Evolutionary conservation across 2,797 vertebrate species (phyloP), one percentile per base, ranked within the genome.

Genomic region (Amazonetta brasiliensis): DNA sequence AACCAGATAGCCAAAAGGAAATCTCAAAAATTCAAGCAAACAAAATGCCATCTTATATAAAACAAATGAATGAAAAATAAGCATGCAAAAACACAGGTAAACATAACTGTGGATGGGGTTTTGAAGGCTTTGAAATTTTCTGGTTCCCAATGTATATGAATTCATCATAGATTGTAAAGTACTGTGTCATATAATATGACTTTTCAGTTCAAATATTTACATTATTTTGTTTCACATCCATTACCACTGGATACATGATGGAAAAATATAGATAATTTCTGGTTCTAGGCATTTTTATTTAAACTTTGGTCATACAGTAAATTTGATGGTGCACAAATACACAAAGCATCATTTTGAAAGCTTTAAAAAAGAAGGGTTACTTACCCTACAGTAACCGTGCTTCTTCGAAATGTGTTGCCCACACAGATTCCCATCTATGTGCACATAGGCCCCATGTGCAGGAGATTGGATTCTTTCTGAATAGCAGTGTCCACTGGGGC

Each of bases 331-430:
- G 91, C 95, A 94, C 91, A 84, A 84, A 67, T 50, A 85, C 81
- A 96, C 85, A 96, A 92, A 89, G 95, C 96, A 96, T 96, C 88
- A 5, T 84, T 90, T 35, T 41, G 94, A 97, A 97, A 97, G 88
- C 95, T 97, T 96, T 96, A 97, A 89, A 96, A 97, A 96, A 96
- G 93, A 96, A 93, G 94, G 96, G 96, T 94, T 97, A 97, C 96
- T 97, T 97, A 97, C 96, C 96, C 95, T 97, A 97, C 96, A 97
- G 95, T 97, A 97, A 96, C 96, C 94, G 96, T 95, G 96, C 96
- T 97, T 97, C 96, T 97, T 97, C 95, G 96, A 97, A 97, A 97
- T 97, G 96, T 97, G 95, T 97, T 97, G 96, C 92, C 96, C 96
- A 97, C 96, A 97, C 96, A 97, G 96, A 97, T 97, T 97, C 96